Percentiles rank a stretch among this genome's conserved stretches.
phyloP scores from a whole-genome alignment of 1,140 invertebrate genomes.

The Bicyclus anynana region DNA sequence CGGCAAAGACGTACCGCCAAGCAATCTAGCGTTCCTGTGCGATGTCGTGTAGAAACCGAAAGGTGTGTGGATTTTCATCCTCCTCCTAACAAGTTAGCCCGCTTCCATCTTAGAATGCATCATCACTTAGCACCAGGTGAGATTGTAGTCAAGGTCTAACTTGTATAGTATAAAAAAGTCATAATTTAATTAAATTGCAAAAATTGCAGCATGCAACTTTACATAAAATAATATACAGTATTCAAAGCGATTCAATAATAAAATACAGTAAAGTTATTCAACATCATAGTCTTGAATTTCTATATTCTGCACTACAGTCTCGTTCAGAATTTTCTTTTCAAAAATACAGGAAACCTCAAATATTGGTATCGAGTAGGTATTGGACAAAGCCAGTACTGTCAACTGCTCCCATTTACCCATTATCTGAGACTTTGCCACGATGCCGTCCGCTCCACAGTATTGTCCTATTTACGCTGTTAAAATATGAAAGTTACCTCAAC shows the following conservation, averaged over 20 bases:
- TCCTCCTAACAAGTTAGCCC: too few species aligned
- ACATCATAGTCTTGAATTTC: conserved; percentile 5
- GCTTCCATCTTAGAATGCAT: too few species aligned
- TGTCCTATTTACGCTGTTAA: conserved; percentile 54
- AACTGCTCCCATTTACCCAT: conserved; percentile 54
- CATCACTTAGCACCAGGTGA: too few species aligned
- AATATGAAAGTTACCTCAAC: conserved; percentile 47
- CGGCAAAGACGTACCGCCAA: too few species aligned
- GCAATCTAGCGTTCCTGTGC: too few species aligned
- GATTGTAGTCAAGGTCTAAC: too few species aligned
- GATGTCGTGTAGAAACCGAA: too few species aligned
- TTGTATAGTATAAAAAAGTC: too few species aligned
- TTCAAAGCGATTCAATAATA: background rate
- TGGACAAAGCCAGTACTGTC: conserved; percentile 53
- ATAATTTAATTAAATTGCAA: too few species aligned
- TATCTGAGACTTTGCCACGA: conserved; percentile 51
- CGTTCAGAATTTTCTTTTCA: conserved; percentile 49
- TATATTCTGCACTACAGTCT: conserved; percentile 2
- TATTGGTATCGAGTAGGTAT: conserved; percentile 59
- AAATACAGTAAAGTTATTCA: conserved; percentile 2
- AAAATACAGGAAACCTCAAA: conserved; percentile 56
- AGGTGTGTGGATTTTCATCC: too few species aligned
- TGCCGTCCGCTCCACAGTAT: conserved; percentile 29
- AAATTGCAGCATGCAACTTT: too few species aligned
- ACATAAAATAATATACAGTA: background rate